Percentiles rank a stretch among this genome's conserved stretches.
These are phyloP conservation scores for Cataglyphis albicans DNA, from an alignment of 2,888 invertebrate species.

Conservation along the genomic window DNA sequence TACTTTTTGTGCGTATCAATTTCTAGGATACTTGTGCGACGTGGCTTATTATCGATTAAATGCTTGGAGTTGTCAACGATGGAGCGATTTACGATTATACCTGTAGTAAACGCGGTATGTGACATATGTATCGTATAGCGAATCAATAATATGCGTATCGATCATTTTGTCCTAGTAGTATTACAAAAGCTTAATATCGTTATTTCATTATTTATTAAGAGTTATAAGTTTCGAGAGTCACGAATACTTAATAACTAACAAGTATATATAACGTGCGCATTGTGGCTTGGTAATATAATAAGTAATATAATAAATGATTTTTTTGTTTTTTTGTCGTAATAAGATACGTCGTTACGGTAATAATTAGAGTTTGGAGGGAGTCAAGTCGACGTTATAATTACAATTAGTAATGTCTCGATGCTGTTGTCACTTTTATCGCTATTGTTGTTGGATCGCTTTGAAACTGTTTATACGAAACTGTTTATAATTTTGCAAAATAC, in stretches of 20 bases:
- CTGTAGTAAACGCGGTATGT: conserved; percentile 33
- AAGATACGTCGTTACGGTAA: not conserved
- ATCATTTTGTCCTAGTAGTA: conserved; percentile 62
- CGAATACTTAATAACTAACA: not conserved
- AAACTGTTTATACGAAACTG: not conserved
- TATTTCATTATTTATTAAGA: conserved; percentile 34
- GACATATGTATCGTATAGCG: conserved; percentile 48
- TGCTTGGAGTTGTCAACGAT: conserved; percentile 71
- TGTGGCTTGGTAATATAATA: not conserved
- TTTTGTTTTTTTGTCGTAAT: not conserved
- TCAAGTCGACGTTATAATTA: not conserved
- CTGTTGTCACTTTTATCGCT: not conserved
- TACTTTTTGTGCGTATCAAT: not conserved
- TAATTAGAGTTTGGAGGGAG: not conserved
- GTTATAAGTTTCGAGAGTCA: conserved; percentile 1
- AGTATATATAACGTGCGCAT: not conserved
- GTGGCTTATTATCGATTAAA: conserved; percentile 74
- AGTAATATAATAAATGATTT: not conserved
- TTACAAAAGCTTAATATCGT: conserved; percentile 38
- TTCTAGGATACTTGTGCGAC: conserved; percentile 39
- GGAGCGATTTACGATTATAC: conserved; percentile 60
- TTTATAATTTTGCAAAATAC: not conserved
- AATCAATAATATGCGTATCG: conserved; percentile 74
- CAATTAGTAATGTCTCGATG: not conserved
- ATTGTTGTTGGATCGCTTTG: not conserved